Evolutionary conservation across 2,797 vertebrate species (phyloP), one percentile per base, ranked within the genome.

Genomic region (Mormyrus proboscirostris): DNA sequence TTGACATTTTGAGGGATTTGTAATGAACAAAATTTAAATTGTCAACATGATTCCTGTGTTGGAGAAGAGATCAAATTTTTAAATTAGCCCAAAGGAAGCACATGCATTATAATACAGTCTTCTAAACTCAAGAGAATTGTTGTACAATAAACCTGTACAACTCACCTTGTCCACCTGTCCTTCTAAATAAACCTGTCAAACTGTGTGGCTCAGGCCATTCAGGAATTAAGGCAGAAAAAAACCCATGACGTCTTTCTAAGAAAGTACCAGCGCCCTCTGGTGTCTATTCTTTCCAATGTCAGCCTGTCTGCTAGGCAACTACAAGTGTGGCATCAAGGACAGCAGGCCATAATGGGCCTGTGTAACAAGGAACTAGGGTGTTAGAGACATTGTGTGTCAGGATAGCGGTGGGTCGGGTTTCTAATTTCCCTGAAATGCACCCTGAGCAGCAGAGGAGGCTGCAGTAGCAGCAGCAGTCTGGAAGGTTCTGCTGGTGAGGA

Each of bases 401-500:
- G 19, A 7, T 19, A 50, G 87, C 6, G 1, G 55, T 10, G n/a
- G n/a, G 38, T 25, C 51, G 33, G 10, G 2, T 4, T 19, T 88
- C 51, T 94, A 96, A 92, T 97, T 97, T 2, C 94, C 95, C 92
- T 95, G 97, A 93, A 98, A 95, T 88, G 97, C 92, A 14, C 95
- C 96, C 91, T 96, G 97, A 25, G 98, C 96, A 0, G 97, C 97
- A 0, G 96, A 92, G 0, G 97, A 92, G 0, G 97, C 97, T 0
- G 92, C 96, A 0, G 90, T 93, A 0, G 96, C 5, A 0, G 97
- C 97, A 0, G 97, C 96, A 0, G 91, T 96, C 91, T 97, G 98
- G 95, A 99, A 97, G 90, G 94, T 94, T 88, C 97, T 96, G 93
- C 92, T 99, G 93, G 95, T 96, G 91, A 99, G 93, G 91, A 99